Evolutionary conservation across 2,113 vertebrate genomes (phyloP), one percentile per base, ranked within the genome.

Genomic region (Bos indicus): DNA sequence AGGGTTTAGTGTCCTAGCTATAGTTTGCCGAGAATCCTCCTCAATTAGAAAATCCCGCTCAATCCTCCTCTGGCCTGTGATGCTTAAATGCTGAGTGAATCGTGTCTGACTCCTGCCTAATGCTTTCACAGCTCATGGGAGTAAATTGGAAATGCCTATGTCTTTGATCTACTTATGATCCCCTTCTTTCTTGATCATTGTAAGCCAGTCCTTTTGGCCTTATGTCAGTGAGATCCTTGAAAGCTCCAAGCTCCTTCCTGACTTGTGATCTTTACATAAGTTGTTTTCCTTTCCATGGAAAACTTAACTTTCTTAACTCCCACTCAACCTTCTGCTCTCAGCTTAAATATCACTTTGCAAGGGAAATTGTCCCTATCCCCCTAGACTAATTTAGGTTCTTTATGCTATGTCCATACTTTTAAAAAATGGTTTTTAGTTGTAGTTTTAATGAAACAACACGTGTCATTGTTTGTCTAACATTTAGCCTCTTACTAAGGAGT

Each of bases 261-360:
- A 87, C 19, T 62, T 82, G 46, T 43, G 51, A 36, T 74, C 4
- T 93, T 83, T 51, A 60, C 33, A 77, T 33, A 54, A 78, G 46
- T 52, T 96, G 90, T 52, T 93, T 90, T 36, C 28, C 40, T 30
- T 43, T 95, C 14, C 90, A 43, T 46, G 74, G 28, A 97, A 91
- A 84, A 43, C 9, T 21, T 48, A 5, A 10, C n/a, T 94, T 54
- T 77, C 48, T n/a, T 60, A 51, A 81, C 62, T 95, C 95, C 96
- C 52, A 94, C 97, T 92, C 92, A 89, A 6, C 74, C 67, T 77
- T 91, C 96, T 97, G 97, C 91, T 87, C 88, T 90, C 74, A 51
- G 21, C 26, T 60, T 56, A 64, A 91, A 82, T 67, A 94, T 54
- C 95, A n/a, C 17, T 52, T 77, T 95, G 74, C 86, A 28, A 52